Conservation (phyloP, 2,113 vertebrate genomes). For the Isurus oxyrinchus region DNA sequence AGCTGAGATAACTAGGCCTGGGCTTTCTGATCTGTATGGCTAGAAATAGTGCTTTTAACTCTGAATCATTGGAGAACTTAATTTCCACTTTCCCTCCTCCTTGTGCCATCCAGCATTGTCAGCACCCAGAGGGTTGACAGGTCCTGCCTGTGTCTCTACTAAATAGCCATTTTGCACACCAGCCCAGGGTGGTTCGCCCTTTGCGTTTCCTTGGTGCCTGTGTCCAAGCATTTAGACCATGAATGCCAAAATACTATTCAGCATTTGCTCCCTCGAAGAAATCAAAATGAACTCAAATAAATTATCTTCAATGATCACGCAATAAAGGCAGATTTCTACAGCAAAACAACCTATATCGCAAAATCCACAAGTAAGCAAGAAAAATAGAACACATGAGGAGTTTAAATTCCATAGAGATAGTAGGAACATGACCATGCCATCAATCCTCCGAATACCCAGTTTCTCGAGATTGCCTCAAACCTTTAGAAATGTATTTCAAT, state of each 20-base stretch:
- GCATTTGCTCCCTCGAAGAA: background rate
- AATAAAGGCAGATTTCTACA: background rate
- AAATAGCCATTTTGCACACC: background rate
- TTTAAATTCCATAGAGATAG: background rate
- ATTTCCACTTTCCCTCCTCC: background rate
- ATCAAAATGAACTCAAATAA: background rate
- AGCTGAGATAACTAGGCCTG: background rate
- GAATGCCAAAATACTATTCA: background rate
- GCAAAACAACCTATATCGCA: background rate
- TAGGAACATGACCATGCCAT: background rate
- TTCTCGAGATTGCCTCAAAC: conserved; percentile 17
- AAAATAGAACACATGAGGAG: background rate
- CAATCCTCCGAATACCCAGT: background rate
- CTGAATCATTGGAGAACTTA: background rate
- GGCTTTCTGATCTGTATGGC: background rate
- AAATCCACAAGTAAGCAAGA: background rate
- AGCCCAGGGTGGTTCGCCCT: background rate
- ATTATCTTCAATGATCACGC: background rate
- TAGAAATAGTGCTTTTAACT: background rate
- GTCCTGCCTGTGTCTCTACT: background rate
- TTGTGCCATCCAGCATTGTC: background rate
- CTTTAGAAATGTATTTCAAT: background rate
- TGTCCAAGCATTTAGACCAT: background rate
- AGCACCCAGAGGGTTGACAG: background rate
- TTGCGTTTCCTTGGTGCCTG: background rate